Percentiles rank a stretch among this genome's conserved stretches.
Evolutionary conservation across 1,140 invertebrate genomes (phyloP).

Genomic region (Aphelenchoides besseyi): DNA sequence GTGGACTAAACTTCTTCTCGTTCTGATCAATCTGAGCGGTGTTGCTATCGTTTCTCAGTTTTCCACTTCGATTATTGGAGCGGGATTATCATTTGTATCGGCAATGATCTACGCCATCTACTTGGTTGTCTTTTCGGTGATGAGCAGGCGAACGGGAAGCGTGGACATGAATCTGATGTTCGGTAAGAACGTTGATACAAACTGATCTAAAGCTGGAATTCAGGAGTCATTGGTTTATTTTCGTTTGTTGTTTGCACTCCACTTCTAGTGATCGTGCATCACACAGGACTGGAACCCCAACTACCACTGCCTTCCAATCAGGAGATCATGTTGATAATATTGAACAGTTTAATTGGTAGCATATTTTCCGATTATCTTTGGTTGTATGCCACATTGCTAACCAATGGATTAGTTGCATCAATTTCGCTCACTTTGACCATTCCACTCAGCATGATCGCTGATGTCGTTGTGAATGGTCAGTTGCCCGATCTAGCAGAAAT

Average conservation of each 20-base stretch:
- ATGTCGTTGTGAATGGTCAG: constrained; percentile 38
- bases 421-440: constrained; percentile 44
- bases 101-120: constrained; percentile 46
- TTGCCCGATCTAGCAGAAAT: constrained; percentile 33
- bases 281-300: constrained; percentile 38
- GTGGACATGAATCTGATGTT: constrained; percentile 45
- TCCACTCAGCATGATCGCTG: constrained; percentile 43
- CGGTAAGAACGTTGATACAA: constrained; percentile 26
- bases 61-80: constrained; percentile 37
- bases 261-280: constrained; percentile 39
- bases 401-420: constrained; percentile 41
- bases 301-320: constrained; percentile 33
- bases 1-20: constrained; percentile 30
- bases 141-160: constrained; percentile 26
- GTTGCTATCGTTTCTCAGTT: constrained; percentile 28
- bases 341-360: constrained; percentile 40
- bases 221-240: constrained; percentile 47
- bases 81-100: constrained; percentile 37
- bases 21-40: constrained; percentile 16
- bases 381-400: constrained; percentile 47
- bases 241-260: constrained; percentile 46
- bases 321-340: constrained; percentile 34
- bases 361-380: constrained; percentile 51
- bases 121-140: constrained; percentile 31
- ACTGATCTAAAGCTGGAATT: constrained; percentile 8